Base-by-base conservation (phyloP, 2,888 invertebrate genomes). In the Drosophila algonquin region DNA sequence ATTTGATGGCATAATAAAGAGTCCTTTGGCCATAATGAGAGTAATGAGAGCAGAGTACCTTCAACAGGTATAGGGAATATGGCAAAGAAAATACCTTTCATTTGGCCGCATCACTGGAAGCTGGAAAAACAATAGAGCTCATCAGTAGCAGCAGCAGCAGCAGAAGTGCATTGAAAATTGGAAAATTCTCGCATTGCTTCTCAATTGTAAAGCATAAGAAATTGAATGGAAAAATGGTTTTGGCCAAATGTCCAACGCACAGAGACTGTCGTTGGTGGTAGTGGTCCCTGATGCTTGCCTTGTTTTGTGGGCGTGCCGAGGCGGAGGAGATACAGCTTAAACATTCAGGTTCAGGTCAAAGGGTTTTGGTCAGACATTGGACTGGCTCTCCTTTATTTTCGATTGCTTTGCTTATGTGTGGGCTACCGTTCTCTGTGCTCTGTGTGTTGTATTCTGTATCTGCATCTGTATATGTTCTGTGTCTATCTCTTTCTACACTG, bases 81-180 rank as follows among this genome's bases (percentile, higher is more conserved):
- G 24, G 48, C 40, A 47, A 54, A 58, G 45, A 50, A 58, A 56
- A 57, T 62, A 55, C 63, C 80, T 83, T 80, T 84, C 47, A 45
- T 45, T 50, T 30, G n/a, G 14, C 12, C 45, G 53, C 18, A 27
- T 32, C n/a, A 32, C 46, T 53, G 47, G 58, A 58, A 30, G 30
- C 46, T 53, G 53, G 57, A 57, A 63, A 87, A 85, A 89, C 88
- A 85, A 89, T 87, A 61, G 68, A 63, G 71, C 85, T 85, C 89
- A 85, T 85, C 85, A 89, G 77, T 89, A 69, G 70, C 40, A 16
- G 10, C 85, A 68, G 70, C 40, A 16, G 10, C 27, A 81, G 87
- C 32, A 12, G 87, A 67, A 77, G 74, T 67, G 81, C 87, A 79
- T 76, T 81, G 85, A 76, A 89, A 81, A 81, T 81, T 75, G 79